Base-by-base conservation (phyloP, 2,888 invertebrate species). In the Sepioteuthis lessoniana region DNA sequence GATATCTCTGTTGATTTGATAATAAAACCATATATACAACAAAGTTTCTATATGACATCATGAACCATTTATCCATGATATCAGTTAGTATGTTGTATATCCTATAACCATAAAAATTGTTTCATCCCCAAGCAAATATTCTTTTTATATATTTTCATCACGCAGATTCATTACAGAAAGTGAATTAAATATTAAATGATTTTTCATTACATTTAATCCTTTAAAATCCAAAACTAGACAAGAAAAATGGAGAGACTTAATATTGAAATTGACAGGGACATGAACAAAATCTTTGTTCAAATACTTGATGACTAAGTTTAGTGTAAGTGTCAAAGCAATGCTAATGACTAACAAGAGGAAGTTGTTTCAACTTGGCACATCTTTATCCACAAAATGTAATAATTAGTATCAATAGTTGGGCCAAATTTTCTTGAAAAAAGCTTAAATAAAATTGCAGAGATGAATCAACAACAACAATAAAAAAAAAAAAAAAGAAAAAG, bases 361-460 rank as follows among this genome's bases (percentile, higher is more conserved):
- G n/a, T n/a, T 16, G 16, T n/a, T 13, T 16, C 25, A 76, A 76
- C n/a, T 76, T 76, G 76, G 76, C 13, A 76, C 10, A 76, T 76
- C n/a, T n/a, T 76, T 76, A 35, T 76, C n/a, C n/a, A 1, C 2
- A 76, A n/a, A 76, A 76, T n/a, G 19, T n/a, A n/a, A 76, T n/a
- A 76, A 76, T 76, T 76, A 76, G n/a, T 76, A 76, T n/a, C n/a
- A 76, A 76, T n/a, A 35, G 76, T 76, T 76, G n/a, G 76, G 76
- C 16, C n/a, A n/a, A 35, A 76, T 4, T n/a, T 35, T 16, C n/a
- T n/a, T 76, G 19, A n/a, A 76, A 76, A 13, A 76, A 76, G 10
- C 76, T n/a, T 76, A 76, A 76, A 35, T 76, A n/a, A 76, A 76
- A 76, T 76, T 76, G 7, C n/a, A 76, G 76, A 76, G 76, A n/a